Base-by-base conservation (phyloP, 2,888 invertebrate species). In the Drosophila conformis region DNA sequence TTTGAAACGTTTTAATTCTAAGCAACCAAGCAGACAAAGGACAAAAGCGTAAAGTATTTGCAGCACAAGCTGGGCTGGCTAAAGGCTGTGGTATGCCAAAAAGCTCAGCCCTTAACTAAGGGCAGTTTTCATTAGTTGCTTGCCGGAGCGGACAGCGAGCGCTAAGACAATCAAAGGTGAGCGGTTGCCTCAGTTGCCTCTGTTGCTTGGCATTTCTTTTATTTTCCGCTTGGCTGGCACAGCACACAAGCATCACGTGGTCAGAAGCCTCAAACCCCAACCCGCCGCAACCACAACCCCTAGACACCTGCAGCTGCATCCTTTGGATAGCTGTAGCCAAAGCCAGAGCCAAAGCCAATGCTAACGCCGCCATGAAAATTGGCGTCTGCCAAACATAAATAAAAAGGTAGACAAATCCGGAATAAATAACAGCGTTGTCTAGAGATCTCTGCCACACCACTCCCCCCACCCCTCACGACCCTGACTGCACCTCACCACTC, bases 321-420 rank as follows among this genome's bases (percentile, higher is more conserved):
- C 70, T 64, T 70, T 66, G 65, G 78, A 59, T 78, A 69, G 59
- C 56, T 56, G 48, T 21, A 21, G 65, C 36, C 58, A 52, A 48
- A 80, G 64, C 54, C 54, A 51, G 42, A 70, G 69, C 78, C 63
- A 63, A 64, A 53, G 78, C 70, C 54, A 36, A 54, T 48, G 64
- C 63, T 56, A 61, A 21, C 56, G 68, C 80, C 84, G 90, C 85
- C 90, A 84, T 74, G 87, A 87, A 87, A 87, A 87, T 87, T 90
- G 87, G 89, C 90, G 87, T 87, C 87, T 90, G 90, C 89, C 89
- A 89, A 87, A 87, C 87, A 87, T 87, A 87, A 87, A 87, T 90
- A 87, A 90, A 90, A 87, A 84, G 80, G 89, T 84, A 87, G 90
- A 87, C 90, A 90, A 86, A 90, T 88, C 90, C 90, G 90, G 89